Percentiles rank a stretch among this genome's conserved stretches.
These are phyloP conservation scores for Agapetus fuscipes DNA, from an alignment of 2,888 invertebrate genomes.

Conservation along the genomic window DNA sequence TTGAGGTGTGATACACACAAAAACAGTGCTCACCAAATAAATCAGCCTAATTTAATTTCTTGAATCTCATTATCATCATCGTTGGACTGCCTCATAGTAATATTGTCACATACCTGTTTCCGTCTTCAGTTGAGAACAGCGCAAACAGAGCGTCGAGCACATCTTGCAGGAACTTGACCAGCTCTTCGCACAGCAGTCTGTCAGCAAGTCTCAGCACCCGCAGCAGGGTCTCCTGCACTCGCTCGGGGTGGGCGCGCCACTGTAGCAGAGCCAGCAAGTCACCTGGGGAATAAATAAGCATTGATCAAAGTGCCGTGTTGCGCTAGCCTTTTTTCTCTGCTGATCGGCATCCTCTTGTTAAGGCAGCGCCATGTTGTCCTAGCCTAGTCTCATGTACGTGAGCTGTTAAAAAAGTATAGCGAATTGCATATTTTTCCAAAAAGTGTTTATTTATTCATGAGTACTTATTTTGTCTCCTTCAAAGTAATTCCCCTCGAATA, in stretches of 20 bases:
- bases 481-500: too few species aligned
- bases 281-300: slow-evolving; percentile 40
- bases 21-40: too few species aligned
- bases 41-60: too few species aligned
- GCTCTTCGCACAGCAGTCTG: slow-evolving; percentile 75
- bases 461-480: too few species aligned
- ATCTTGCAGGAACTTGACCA: slow-evolving; percentile 91
- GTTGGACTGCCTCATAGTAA: too few species aligned
- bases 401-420: neutral
- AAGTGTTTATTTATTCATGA: too few species aligned
- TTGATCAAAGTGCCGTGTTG: slow-evolving; percentile 1
- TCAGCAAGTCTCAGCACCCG: slow-evolving; percentile 73
- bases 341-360: too few species aligned
- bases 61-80: too few species aligned
- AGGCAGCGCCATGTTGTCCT: neutral
- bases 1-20: too few species aligned
- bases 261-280: slow-evolving; percentile 81
- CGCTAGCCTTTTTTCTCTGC: too few species aligned
- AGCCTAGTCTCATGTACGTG: too few species aligned
- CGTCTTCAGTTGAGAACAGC: slow-evolving; percentile 88
- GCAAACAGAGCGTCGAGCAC: slow-evolving; percentile 89
- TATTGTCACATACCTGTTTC: slow-evolving; percentile 66
- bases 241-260: slow-evolving; percentile 85
- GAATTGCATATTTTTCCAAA: neutral
- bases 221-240: slow-evolving; percentile 76